phyloP scores from a whole-genome alignment of 1,140 invertebrate genomes.

The Brachionus rotundiformis region DNA sequence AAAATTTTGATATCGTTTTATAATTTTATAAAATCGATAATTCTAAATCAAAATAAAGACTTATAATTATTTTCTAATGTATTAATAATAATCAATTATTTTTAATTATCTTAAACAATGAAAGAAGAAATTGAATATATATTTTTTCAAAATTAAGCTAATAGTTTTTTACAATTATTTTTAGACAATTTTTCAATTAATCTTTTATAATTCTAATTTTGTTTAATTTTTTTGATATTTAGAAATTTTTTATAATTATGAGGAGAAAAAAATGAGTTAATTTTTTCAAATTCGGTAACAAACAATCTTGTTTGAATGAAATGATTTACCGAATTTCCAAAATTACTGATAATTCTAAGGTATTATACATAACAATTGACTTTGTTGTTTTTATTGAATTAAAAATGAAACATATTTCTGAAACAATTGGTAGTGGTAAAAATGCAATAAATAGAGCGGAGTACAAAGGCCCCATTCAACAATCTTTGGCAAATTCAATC shows the following conservation, averaged over 20 bases:
- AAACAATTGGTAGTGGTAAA: neutral
- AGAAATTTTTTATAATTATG: neutral
- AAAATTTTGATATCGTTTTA: no score
- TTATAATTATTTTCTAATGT: no score
- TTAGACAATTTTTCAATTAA: no score
- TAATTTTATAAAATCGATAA: no score
- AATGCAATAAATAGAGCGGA: constrained; percentile 18
- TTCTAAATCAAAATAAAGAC: no score
- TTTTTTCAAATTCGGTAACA: neutral
- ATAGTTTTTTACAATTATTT: no score
- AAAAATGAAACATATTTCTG: neutral
- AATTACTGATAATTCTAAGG: neutral
- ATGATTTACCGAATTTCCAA: neutral
- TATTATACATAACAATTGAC: neutral
- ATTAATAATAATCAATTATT: no score
- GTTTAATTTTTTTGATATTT: neutral
- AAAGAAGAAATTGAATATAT: no score
- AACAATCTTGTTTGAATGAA: neutral
- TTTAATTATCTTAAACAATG: no score
- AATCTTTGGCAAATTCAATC: constrained; percentile 10
- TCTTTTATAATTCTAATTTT: neutral
- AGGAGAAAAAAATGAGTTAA: neutral
- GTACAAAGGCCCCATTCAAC: neutral
- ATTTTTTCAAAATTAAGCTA: no score
- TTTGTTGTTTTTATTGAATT: neutral